phyloP scores from a whole-genome alignment of 1,140 invertebrate species.

The Camponotus vicinus region DNA sequence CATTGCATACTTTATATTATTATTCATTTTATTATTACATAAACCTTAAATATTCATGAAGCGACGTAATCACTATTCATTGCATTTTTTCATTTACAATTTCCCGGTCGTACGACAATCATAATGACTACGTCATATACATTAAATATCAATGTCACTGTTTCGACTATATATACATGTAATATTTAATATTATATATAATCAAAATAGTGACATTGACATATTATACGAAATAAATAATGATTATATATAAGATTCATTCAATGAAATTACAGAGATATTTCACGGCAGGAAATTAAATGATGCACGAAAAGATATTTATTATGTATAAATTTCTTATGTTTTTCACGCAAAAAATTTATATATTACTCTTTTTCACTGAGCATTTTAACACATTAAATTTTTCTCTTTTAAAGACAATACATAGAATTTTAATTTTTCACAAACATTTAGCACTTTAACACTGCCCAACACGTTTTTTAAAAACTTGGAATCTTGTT shows the following conservation, averaged over 20 bases:
- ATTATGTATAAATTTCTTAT: background rate
- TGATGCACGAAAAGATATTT: background rate
- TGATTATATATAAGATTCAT: background rate
- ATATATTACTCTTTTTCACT: background rate
- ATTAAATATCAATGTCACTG: background rate
- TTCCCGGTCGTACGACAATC: background rate
- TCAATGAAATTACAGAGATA: background rate
- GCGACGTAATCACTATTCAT: background rate
- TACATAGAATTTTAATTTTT: background rate
- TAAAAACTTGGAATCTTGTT: background rate
- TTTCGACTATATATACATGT: background rate
- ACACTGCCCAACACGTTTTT: background rate
- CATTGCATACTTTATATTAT: too few species aligned
- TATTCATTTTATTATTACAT: background rate
- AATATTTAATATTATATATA: background rate
- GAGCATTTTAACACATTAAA: background rate
- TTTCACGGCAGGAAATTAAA: background rate
- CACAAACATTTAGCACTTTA: background rate
- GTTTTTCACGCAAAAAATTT: background rate
- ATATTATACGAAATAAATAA: background rate
- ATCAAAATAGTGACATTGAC: too few species aligned
- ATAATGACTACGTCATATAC: background rate
- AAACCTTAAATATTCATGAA: slow-evolving; percentile 18
- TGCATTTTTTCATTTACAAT: background rate
- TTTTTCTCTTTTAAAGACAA: background rate